A percentile compares a stretch with the other conserved stretches of the same genome.
Conservation (phyloP, 53 echinoderm and acorn worm species). For the Apostichopus leukothele region DNA sequence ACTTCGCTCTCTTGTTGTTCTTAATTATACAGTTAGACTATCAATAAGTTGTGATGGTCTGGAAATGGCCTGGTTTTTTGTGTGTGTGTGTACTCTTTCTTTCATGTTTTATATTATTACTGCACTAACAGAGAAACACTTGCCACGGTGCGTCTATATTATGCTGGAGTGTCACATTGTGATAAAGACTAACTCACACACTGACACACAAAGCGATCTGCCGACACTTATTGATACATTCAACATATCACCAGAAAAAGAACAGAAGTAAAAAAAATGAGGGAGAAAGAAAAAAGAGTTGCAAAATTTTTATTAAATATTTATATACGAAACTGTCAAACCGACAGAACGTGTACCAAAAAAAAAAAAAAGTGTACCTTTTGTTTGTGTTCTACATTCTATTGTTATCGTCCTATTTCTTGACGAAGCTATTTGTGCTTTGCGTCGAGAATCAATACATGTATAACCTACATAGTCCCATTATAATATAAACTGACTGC, state of each 20-base stretch:
- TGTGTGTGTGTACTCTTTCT: too few species aligned
- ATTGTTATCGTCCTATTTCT: constrained; percentile 25
- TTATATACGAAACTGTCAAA: constrained; percentile 35
- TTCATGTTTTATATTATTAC: too few species aligned
- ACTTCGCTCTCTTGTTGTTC: background rate
- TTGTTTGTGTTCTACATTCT: constrained; percentile 38
- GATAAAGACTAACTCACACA: background rate
- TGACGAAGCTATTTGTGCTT: constrained; percentile 27
- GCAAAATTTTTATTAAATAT: background rate
- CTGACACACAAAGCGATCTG: constrained; percentile 14
- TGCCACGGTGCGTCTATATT: background rate
- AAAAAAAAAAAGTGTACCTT: background rate
- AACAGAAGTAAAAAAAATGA: too few species aligned
- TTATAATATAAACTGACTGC: constrained; percentile 8
- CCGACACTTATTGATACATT: constrained; percentile 25
- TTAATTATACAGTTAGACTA: constrained; percentile 7
- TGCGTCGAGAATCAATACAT: constrained; percentile 33
- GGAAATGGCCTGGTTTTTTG: background rate
- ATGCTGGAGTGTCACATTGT: background rate
- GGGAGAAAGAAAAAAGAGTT: too few species aligned
- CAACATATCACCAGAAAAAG: background rate
- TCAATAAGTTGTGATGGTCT: background rate
- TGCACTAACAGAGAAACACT: background rate
- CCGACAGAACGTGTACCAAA: constrained; percentile 10
- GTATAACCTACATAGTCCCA: constrained; percentile 38